Base-by-base conservation (phyloP, 2,888 invertebrate species). In the Drosophila borealis region DNA sequence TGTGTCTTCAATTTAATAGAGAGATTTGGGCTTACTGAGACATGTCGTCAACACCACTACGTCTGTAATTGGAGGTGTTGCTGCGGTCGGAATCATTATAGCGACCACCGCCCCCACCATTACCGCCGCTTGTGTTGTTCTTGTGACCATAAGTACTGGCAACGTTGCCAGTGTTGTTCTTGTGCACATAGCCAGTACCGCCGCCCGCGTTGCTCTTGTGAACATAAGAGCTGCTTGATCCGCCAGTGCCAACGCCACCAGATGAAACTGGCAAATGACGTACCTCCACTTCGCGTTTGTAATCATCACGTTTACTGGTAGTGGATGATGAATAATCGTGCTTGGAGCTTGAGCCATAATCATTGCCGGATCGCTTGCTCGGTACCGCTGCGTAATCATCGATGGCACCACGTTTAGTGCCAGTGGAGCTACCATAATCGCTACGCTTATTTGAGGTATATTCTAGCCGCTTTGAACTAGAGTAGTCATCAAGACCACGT, bases 201-300 rank as follows among this genome's bases (percentile, higher is more conserved):
- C 77, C 78, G 42, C 75, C 74, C 11, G 68, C 25, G 44, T 78
- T 78, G 42, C 68, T 70, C 54, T 78, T 78, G 56, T 83, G 83
- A 13, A 79, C 68, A 63, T 90, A 91, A 8, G 89, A 88, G 41
- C 89, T 80, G 54, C 85, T 81, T 2, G 82, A 77, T 11, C 79
- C 83, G 2, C 76, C 74, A 5, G 83, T 72, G 41, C 75, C 75
- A 1, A 74, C 83, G 10, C 59, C 73, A 36, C 70, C 68, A 6
- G 71, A 70, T 9, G 90, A 70, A 5, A 88, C 73, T 33, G 78
- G 81, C 59, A 92, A 76, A 69, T 90, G 92, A 48, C 89, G 91
- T n/a, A 92, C 88, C 48, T 92, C 92, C 10, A 91, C 90, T 14
- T 92, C 92, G n/a, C 92, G 91, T 37, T 92, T 92, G 55, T 92